Base-by-base conservation (phyloP, 1,140 invertebrate species). In the Pseudobourletiella spinata region DNA sequence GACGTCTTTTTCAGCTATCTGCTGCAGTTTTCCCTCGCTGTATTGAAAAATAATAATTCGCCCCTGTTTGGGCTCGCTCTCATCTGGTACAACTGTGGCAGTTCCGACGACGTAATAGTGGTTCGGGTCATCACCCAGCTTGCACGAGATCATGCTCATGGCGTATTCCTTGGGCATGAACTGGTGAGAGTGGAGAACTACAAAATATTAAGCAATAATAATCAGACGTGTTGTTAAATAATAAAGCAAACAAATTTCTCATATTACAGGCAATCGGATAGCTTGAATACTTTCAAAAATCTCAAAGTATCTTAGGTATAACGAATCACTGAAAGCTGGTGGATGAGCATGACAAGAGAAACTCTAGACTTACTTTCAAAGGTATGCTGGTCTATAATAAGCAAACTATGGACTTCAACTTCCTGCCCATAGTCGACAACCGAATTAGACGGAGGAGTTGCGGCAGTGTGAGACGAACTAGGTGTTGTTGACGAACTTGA, bases 71-170 rank as follows among this genome's bases (percentile, higher is more conserved):
- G 95, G 92, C 72, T 98, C 95, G 0, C 89, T 84, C 73, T 99
- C 96, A 70, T 98, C 95, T 0, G 91, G 87, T 77, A 93, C 87
- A 2, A 98, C 85, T 24, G 94, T 78, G 2, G 91, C 91, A 3
- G 96, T 98, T 30, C 95, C 95, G 43, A 98, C 88, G 28, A 97
- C 84, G 74, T 88, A 98, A 76, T 98, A 99, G 3, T 83, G 84
- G 1, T 86, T 83, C 0, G 86, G 83, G 79, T 98, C 95, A 70
- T 96, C 91, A 0, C 91, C 92, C 16, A 99, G 77, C 73, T 85
- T 86, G 30, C 89, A 88, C 0, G 93, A 96, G 59, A 94, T 86
- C 16, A 98, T 76, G 25, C 90, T 90, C 64, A 94, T 80, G 6
- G 89, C 91, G 74, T 88, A 94, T 76, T 98, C 95, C 57, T 84